Conservation (phyloP, 2,113 vertebrate species). For the Lota lota region DNA sequence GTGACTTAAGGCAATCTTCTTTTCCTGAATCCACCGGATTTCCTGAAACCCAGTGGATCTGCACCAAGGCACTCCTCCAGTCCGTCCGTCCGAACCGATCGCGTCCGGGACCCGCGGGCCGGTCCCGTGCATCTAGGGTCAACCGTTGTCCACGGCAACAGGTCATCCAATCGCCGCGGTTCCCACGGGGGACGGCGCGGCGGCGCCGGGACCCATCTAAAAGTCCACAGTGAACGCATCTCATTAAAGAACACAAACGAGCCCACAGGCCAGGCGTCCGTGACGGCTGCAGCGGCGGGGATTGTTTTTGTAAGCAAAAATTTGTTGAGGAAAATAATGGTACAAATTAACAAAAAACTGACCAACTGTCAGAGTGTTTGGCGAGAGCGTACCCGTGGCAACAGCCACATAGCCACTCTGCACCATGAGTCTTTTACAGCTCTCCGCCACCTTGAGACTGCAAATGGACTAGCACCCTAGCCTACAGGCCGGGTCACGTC, state of each 20-base stretch:
- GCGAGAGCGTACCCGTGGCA: conserved; percentile 47
- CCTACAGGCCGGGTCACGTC: conserved; percentile 20
- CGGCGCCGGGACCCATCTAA: conserved; percentile 7
- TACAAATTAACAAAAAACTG: conserved; percentile 10
- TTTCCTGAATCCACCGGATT: conserved; percentile 52
- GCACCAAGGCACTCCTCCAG: conserved; percentile 71
- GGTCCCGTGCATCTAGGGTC: too few relatives aligned
- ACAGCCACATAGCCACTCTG: conserved; percentile 50
- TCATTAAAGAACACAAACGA: conserved; percentile 22
- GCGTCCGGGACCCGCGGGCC: too few relatives aligned
- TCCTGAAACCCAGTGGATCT: conserved; percentile 64
- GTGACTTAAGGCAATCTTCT: conserved; percentile 69
- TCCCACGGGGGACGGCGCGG: conserved; percentile 13
- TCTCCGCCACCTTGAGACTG: conserved; percentile 10
- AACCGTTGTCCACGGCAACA: conserved; percentile 23
- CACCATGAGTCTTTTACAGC: conserved; percentile 21
- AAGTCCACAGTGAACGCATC: conserved; percentile 65
- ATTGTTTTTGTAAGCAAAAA: conserved; percentile 25
- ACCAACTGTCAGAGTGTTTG: neutral
- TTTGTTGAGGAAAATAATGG: conserved; percentile 43
- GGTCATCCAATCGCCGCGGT: conserved; percentile 32
- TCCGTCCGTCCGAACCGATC: conserved; percentile 18
- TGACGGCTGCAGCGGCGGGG: neutral
- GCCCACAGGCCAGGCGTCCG: conserved; percentile 13
- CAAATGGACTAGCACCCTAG: conserved; percentile 29